Evolutionary conservation across 2,797 vertebrate genomes (phyloP).

Genomic region (Oryzias dopingdopingensis): DNA sequence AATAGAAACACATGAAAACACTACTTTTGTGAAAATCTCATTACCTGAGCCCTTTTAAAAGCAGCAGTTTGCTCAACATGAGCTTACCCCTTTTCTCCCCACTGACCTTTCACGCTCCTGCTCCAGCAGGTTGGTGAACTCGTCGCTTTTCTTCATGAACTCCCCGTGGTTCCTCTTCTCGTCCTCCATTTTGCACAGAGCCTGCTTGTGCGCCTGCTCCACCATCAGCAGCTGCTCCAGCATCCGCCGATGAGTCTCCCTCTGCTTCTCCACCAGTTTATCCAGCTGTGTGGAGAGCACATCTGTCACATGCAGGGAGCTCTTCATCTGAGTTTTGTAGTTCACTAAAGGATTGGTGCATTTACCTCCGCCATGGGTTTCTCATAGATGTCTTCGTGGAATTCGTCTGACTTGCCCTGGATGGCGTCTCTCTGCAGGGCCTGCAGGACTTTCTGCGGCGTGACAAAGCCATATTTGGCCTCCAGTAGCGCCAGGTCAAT

Average conservation of each 20-base stretch:
- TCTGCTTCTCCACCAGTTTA: slow-evolving; percentile 91
- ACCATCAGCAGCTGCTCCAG: slow-evolving; percentile 91
- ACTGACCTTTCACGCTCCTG: slow-evolving; percentile 92
- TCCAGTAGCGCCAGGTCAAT: slow-evolving; percentile 93
- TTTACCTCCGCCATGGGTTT: slow-evolving; percentile 94
- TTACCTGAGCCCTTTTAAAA: no score
- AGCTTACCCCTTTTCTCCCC: not conserved
- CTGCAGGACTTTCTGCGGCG: slow-evolving; percentile 91
- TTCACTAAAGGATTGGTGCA: not conserved
- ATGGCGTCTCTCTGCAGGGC: slow-evolving; percentile 92
- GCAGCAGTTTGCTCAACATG: no score
- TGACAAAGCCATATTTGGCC: slow-evolving; percentile 94
- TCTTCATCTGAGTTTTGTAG: no score
- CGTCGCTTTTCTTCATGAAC: slow-evolving; percentile 92
- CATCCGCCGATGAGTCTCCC: slow-evolving; percentile 88
- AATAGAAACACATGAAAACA: no score
- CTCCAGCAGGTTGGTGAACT: slow-evolving; percentile 93
- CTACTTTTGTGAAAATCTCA: no score
- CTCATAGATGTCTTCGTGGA: slow-evolving; percentile 94
- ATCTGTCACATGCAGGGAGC: slow-evolving; percentile 14
- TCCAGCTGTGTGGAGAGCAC: slow-evolving; percentile 81
- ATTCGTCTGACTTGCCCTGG: slow-evolving; percentile 80
- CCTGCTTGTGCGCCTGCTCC: slow-evolving; percentile 91
- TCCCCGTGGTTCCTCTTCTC: slow-evolving; percentile 93
- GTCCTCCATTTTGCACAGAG: slow-evolving; percentile 86